Conservation (phyloP, 2,888 invertebrate species). For the Scaptomyza reducta region DNA sequence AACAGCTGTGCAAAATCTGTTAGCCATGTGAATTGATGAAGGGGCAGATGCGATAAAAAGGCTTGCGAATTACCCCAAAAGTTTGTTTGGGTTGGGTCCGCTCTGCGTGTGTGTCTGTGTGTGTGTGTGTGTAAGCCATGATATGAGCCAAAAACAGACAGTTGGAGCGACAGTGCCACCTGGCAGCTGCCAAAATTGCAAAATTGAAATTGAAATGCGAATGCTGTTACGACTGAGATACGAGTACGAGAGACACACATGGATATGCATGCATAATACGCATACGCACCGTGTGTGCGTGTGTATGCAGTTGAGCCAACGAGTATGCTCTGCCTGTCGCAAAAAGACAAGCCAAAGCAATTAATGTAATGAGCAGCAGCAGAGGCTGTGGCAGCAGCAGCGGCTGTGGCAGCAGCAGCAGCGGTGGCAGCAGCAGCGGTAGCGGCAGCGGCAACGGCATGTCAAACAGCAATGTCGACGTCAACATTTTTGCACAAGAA, state of each 20-base stretch:
- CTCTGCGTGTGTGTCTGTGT: constrained; percentile 13
- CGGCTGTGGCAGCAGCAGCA: constrained; percentile 61
- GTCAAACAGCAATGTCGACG: constrained; percentile 71
- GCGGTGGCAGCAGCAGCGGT: constrained; percentile 45
- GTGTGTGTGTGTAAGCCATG: constrained; percentile 53
- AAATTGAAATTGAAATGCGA: constrained; percentile 81
- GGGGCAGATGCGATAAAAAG: constrained; percentile 78
- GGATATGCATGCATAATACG: constrained; percentile 74
- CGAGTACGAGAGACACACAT: neutral
- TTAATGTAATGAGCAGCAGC: constrained; percentile 78
- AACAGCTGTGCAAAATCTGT: constrained; percentile 75
- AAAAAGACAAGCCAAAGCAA: constrained; percentile 78
- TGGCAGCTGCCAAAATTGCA: constrained; percentile 82
- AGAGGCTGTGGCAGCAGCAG: neutral
- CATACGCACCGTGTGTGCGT: constrained; percentile 61
- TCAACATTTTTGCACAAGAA: constrained; percentile 79
- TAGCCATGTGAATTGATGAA: constrained; percentile 75
- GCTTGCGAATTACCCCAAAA: constrained; percentile 58
- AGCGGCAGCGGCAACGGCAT: constrained; percentile 72
- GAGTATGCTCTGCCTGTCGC: constrained; percentile 33
- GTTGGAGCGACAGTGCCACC: constrained; percentile 80
- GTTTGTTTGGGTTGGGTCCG: constrained; percentile 5
- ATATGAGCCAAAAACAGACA: constrained; percentile 66
- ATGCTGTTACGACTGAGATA: constrained; percentile 59
- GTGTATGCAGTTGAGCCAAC: constrained; percentile 34